Percentiles rank a stretch among this genome's conserved stretches.
Evolutionary conservation across 1,140 invertebrate genomes (phyloP).

Genomic region (Monochamus saltuarius): DNA sequence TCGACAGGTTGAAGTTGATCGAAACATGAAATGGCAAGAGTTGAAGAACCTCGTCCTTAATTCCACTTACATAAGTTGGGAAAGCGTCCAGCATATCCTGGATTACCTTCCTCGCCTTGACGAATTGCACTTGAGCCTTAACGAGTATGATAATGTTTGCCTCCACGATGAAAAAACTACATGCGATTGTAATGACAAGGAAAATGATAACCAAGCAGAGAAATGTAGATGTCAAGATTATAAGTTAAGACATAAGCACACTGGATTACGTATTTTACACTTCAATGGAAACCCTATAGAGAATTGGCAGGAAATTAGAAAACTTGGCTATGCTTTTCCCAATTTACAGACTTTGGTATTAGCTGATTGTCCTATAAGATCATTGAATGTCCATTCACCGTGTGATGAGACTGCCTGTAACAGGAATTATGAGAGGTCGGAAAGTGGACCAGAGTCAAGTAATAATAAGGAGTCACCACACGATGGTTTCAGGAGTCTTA

Average conservation of each 20-base stretch:
- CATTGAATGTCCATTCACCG: conserved; percentile 55
- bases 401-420: conserved; percentile 48
- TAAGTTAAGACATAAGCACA: conserved; percentile 56
- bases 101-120: conserved; percentile 74
- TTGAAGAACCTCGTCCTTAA: conserved; percentile 81
- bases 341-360: conserved; percentile 79
- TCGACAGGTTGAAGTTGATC: conserved; percentile 46
- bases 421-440: conserved; percentile 51
- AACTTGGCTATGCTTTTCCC: conserved; percentile 82
- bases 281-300: conserved; percentile 82
- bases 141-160: conserved; percentile 77
- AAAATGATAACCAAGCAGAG: conserved; percentile 22
- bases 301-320: conserved; percentile 78
- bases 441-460: conserved; percentile 54
- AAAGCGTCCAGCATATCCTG: conserved; percentile 74
- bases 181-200: conserved; percentile 32
- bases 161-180: conserved; percentile 33
- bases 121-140: conserved; percentile 88
- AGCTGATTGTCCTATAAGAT: conserved; percentile 79
- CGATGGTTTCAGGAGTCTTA: conserved; percentile 64
- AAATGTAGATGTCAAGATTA: conserved; percentile 40
- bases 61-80: conserved; percentile 81
- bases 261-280: conserved; percentile 72
- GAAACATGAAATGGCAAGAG: conserved; percentile 56
- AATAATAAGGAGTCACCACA: conserved; percentile 49